Evolutionary conservation across 2,888 invertebrate genomes (phyloP), one percentile per base, ranked within the genome.

Genomic region (Chelonus formosanus): DNA sequence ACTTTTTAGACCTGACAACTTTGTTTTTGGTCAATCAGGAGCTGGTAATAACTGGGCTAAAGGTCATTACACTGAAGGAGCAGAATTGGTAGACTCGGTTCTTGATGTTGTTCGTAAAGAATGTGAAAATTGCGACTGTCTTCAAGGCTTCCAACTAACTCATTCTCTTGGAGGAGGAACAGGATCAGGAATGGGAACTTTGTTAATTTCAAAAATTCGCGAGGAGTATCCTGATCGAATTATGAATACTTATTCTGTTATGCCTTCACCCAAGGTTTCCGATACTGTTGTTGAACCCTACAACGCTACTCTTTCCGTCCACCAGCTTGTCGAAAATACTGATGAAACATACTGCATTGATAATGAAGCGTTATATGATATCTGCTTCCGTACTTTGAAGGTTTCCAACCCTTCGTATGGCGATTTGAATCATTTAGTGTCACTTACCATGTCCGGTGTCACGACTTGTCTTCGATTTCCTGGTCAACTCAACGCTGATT

Each of bases 211-310:
- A 65, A 95, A 95, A 84, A 95, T 95, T 80, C 87, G 95, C 60
- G 95, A 95, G 82, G 95, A 96, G 83, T 96, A 94, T 81, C 95
- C 95, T 8, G 95, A 96, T 85, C 85, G 92, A 70, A 92, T 93
- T 72, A 90, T 92, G 87, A 89, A 88, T 79, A 91, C 91, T 2
- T 92, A 89, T 80, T 89, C 90, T 20, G 89, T 92, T 20, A 92
- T 93, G 85, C 92, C 93, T 79, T 92, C 92, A 71, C 93, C 93
- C 60, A 96, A 89, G 88, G 93, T 92, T 73, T 96, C 95, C 68
- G 96, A 96, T 85, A 95, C 95, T 75, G 95, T 96, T 72, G 95
- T 96, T 62, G 95, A 96, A 85, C 95, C 95, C 34, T 95, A 95
- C 89, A 96, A 96, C 80, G 95, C 95, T 70, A 95, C 95, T 10